Evolutionary conservation across 2,797 vertebrate species (phyloP), one percentile per base, ranked within the genome.

Genomic region (Cuculus canorus): DNA sequence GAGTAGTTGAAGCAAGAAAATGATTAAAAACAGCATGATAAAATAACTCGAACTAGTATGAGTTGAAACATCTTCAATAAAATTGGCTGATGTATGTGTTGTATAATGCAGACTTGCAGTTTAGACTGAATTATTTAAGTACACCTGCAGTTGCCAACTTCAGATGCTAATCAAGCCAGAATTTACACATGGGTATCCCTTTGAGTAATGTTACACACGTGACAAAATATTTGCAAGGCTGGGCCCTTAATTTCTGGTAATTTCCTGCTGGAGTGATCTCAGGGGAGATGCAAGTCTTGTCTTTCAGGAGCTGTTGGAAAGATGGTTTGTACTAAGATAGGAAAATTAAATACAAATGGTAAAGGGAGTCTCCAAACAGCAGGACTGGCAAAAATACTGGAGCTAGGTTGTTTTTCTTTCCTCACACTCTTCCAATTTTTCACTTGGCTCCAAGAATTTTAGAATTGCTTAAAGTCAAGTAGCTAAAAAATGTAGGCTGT

Each of bases 281-380:
- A 65, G 63, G 73, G 59, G 87, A 94, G 89, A 93, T 94, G 73
- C 85, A 86, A 0, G 5, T 92, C 87, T 92, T 95, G 71, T 72
- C 85, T 93, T 95, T 93, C 91, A 88, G 89, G 86, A 95, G 95
- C 87, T 96, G 66, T 87, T 93, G 92, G 92, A 94, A 93, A 86
- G 71, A 88, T 23, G 52, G 52, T 94, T 93, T 95, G 63, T 86
- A 66, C 81, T 96, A 83, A 90, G 91, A 96, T 92, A 92, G 91
- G 80, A 95, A 96, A 97, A 97, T 95, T 93, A 96, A 93, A 93
- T 90, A 90, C 92, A 95, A 96, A 93, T 93, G 95, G 92, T 82
- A 81, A 80, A 95, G 92, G 82, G 87, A 97, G 89, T 91, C 96
- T 96, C 92, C 80, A 60, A 96, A 92, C 92, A 97, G 94, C 96